Base-by-base conservation (phyloP, 2,888 invertebrate genomes). In the Anticlea derivata region DNA sequence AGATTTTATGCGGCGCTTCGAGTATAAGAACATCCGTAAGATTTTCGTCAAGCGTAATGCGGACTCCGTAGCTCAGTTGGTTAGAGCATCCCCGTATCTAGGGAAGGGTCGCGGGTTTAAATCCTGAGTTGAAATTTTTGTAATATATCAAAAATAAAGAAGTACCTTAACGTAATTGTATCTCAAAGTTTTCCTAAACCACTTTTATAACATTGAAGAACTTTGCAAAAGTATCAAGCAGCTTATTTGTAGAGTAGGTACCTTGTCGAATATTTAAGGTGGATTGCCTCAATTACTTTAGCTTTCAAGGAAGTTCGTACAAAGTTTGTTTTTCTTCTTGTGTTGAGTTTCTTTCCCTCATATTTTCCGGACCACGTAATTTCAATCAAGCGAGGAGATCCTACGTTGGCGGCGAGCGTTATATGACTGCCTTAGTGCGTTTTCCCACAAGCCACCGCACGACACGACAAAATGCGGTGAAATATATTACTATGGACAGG, bases 361-460 rank as follows among this genome's bases (percentile, higher is more conserved):
- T 24, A 37, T 29, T 45, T 49, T 20, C 7, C 17, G 33, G 20
- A 29, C 20, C 35, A 8, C 39, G 40, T 51, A 49, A 57, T 57
- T 50, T 37, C 31, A 29, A 47, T 48, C 46, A 46, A 37, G 8
- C 11, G 11, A 26, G 13, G 24, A 5, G 4, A 11, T 39, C 29
- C 29, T 20, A 24, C 7, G 7, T 20, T 29, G 7, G 23, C 24
- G 5, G n/a, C 35, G 31, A 41, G 3, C 13, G 12, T 31, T 31
- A 10, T 17, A 3, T 17, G 17, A 17, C 17, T 3, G 17, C 17
- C 11, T 3, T n/a, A n/a, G n/a, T n/a, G n/a, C n/a, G n/a, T n/a
- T n/a, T n/a, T n/a, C n/a, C n/a, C n/a, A n/a, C n/a, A n/a, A n/a
- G n/a, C n/a, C n/a, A n/a, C n/a, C n/a, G n/a, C n/a, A n/a, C n/a